Conservation (phyloP, 2,797 vertebrate genomes). For the Pitangus sulphuratus region DNA sequence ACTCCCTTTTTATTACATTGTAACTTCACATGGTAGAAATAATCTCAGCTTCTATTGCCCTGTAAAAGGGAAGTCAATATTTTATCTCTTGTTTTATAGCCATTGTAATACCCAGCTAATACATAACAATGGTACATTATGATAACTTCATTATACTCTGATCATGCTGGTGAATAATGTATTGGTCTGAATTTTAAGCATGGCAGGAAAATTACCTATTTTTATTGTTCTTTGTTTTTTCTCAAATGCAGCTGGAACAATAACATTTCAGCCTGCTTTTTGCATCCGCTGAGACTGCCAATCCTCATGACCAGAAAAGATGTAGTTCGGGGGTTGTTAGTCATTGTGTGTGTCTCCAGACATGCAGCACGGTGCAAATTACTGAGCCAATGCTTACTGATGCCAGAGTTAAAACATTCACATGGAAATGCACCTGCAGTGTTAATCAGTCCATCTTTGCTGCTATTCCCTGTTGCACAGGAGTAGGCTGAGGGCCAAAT, state of each 20-base stretch:
- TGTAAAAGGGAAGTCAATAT: slow-evolving; percentile 61
- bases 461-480: neutral
- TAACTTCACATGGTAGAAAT: slow-evolving; percentile 46
- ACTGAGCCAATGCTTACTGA: neutral
- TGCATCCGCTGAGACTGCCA: slow-evolving; percentile 31
- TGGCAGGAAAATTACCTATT: slow-evolving; percentile 54
- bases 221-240: slow-evolving; percentile 37
- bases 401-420: slow-evolving; percentile 39
- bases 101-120: slow-evolving; percentile 56
- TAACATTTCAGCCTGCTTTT: slow-evolving; percentile 14
- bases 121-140: slow-evolving; percentile 57
- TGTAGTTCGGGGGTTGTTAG: neutral
- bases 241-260: slow-evolving; percentile 22
- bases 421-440: slow-evolving; percentile 49
- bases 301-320: slow-evolving; percentile 9
- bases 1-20: slow-evolving; percentile 42
- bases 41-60: slow-evolving; percentile 51
- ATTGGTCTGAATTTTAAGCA: slow-evolving; percentile 48
- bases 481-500: slow-evolving; percentile 14
- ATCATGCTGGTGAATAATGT: slow-evolving; percentile 54
- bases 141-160: slow-evolving; percentile 66
- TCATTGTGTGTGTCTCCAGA: neutral
- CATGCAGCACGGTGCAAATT: neutral
- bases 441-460: slow-evolving; percentile 45
- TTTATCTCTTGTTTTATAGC: slow-evolving; percentile 64